These are phyloP conservation scores for Sardina pilchardus DNA, from an alignment of 2,113 vertebrate genomes.

Conservation along the genomic window DNA sequence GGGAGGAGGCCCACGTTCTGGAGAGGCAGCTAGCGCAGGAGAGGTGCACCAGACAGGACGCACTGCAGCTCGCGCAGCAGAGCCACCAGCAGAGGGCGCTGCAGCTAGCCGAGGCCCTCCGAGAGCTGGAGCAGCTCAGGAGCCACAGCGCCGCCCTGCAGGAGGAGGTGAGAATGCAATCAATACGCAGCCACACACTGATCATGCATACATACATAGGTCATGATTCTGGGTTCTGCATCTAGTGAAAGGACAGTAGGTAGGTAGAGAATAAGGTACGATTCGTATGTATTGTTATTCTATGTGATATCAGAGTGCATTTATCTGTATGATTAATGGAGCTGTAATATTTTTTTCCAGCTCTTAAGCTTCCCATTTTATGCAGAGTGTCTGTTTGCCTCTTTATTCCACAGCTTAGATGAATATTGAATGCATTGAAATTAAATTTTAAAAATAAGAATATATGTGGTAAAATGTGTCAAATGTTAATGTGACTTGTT, in stretches of 20 bases:
- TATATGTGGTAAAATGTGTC: neutral
- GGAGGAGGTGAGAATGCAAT: slow-evolving; percentile 73
- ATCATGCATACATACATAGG: no score
- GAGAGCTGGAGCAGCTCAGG: slow-evolving; percentile 69
- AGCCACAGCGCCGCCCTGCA: slow-evolving; percentile 69
- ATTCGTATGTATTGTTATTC: neutral
- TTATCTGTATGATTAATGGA: neutral
- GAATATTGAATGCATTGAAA: neutral
- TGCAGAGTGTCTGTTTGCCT: neutral
- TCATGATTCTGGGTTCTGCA: neutral
- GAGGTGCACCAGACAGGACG: slow-evolving; percentile 56
- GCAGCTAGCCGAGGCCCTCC: slow-evolving; percentile 71
- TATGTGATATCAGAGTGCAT: neutral
- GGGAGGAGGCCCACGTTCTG: slow-evolving; percentile 63
- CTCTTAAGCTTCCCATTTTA: no score
- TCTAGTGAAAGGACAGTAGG: neutral
- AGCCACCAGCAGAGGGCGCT: slow-evolving; percentile 69
- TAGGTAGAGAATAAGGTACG: neutral
- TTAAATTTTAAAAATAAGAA: neutral
- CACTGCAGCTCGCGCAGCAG: slow-evolving; percentile 59
- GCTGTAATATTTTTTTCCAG: neutral
- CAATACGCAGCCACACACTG: neutral
- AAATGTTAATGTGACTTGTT: neutral
- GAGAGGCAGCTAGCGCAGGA: slow-evolving; percentile 72
- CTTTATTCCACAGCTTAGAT: neutral